Percentiles rank a stretch among this genome's conserved stretches.
These are phyloP conservation scores for Trinectes maculatus DNA, from an alignment of 2,113 vertebrate genomes.

Conservation along the genomic window DNA sequence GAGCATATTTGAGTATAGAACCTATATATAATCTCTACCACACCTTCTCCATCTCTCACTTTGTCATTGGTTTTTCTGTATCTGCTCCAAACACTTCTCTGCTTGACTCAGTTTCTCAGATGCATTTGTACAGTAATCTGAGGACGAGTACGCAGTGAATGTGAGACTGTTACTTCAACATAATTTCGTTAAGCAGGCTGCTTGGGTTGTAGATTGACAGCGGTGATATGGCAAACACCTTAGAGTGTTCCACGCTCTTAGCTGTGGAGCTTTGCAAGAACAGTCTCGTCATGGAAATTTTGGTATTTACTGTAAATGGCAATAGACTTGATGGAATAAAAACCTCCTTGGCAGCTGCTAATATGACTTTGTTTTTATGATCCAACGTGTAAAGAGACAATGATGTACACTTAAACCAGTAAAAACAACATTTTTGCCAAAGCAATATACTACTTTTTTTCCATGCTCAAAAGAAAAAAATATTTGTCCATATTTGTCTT, in stretches of 20 bases:
- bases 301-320: conserved; percentile 14
- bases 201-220: conserved; percentile 13
- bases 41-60: background rate
- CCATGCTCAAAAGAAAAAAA: no score
- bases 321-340: background rate
- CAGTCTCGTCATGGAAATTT: conserved; percentile 4
- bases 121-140: background rate
- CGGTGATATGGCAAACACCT: background rate
- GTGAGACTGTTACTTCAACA: background rate
- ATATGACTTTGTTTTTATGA: background rate
- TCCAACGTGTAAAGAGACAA: background rate
- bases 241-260: conserved; percentile 5
- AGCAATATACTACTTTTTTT: background rate
- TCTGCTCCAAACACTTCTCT: background rate
- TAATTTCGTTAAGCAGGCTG: background rate
- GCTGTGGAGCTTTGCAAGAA: background rate
- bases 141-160: background rate
- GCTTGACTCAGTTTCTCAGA: background rate
- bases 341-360: background rate
- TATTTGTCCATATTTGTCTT: background rate
- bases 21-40: no score
- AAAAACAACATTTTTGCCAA: background rate
- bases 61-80: background rate
- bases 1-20: background rate
- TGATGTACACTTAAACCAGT: no score